These are phyloP conservation scores for Drosophila picticornis DNA, from an alignment of 2,888 invertebrate species.

Conservation along the genomic window DNA sequence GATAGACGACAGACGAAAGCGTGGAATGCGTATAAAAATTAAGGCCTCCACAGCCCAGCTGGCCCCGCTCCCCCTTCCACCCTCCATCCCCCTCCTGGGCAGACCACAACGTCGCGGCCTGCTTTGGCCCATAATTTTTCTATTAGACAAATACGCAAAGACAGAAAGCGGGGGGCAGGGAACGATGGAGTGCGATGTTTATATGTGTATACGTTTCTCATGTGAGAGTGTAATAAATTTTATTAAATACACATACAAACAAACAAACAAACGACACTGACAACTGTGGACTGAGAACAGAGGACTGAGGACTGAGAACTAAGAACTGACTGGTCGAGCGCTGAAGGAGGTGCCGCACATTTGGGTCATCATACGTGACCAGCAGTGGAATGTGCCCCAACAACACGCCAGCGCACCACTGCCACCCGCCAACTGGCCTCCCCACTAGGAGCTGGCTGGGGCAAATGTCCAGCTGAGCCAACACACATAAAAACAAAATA, in stretches of 20 bases:
- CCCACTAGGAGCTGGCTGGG: not conserved
- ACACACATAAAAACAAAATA: slow-evolving; percentile 64
- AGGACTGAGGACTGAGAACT: not conserved
- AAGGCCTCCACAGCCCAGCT: slow-evolving; percentile 17
- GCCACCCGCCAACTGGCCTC: not conserved
- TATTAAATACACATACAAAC: slow-evolving; percentile 70
- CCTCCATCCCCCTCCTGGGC: not conserved
- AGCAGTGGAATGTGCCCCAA: slow-evolving; percentile 57
- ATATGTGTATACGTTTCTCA: slow-evolving; percentile 48
- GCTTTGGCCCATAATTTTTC: slow-evolving; percentile 67
- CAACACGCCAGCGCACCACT: not conserved
- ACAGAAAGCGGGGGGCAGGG: not conserved
- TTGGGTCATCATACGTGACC: slow-evolving; percentile 78
- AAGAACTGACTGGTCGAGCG: not conserved
- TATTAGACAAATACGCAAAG: slow-evolving; percentile 74
- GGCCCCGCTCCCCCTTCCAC: not conserved
- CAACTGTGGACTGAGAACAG: slow-evolving; percentile 3
- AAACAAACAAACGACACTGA: slow-evolving; percentile 37
- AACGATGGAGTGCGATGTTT: not conserved
- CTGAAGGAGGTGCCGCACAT: slow-evolving; percentile 44
- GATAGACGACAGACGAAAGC: slow-evolving; percentile 12
- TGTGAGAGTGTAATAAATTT: slow-evolving; percentile 76
- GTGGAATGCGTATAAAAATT: slow-evolving; percentile 62
- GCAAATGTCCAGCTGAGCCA: slow-evolving; percentile 69
- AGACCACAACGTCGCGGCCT: slow-evolving; percentile 10